Base-by-base conservation (phyloP, 2,797 vertebrate genomes). In the Danio kyathit region DNA sequence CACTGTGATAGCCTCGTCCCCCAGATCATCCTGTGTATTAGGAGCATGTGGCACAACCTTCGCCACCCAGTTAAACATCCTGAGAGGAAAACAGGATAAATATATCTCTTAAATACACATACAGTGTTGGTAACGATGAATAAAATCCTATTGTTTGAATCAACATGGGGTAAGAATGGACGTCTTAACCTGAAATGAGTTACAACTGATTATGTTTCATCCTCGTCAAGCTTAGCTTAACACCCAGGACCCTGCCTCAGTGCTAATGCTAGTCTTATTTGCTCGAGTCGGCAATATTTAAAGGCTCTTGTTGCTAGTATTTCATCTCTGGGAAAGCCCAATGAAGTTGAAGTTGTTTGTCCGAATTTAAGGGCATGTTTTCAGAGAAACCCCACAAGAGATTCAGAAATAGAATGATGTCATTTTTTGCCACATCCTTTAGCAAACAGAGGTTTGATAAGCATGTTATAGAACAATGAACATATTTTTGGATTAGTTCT, bases 51-150 rank as follows among this genome's bases (percentile, higher is more conserved):
- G 94, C 77, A 93, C 94, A 80, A 95, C 94, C 91, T 93, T 95
- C 77, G 92, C 93, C 89, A 94, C 92, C 94, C 94, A 95, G 88
- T 91, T 94, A 86, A 95, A 95, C 94, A 95, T 95, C 89, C 94
- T 95, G 89, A 75, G 72, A 46, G 63, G 74, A 3, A 84, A 80
- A 74, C 43, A 60, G 43, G 76, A 49, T 11, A 40, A 43, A 40
- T 63, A 64, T 44, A 16, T 14, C 44, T 76, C 76, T 82, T 48
- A 77, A n/a, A 84, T n/a, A 49, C 4, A 72, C 57, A 78, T 49
- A 41, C 59, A 41, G 10, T 7, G 43, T 44, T 19, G 63, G 59
- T 41, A 21, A 46, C 59, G 41, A 44, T 59, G 1, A n/a, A 56
- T 43, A 54, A 71, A 13, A 4, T 19, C 2, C 4, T 11, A 54